Conservation (phyloP, 2,888 invertebrate species). For the Platycheirus albimanus region DNA sequence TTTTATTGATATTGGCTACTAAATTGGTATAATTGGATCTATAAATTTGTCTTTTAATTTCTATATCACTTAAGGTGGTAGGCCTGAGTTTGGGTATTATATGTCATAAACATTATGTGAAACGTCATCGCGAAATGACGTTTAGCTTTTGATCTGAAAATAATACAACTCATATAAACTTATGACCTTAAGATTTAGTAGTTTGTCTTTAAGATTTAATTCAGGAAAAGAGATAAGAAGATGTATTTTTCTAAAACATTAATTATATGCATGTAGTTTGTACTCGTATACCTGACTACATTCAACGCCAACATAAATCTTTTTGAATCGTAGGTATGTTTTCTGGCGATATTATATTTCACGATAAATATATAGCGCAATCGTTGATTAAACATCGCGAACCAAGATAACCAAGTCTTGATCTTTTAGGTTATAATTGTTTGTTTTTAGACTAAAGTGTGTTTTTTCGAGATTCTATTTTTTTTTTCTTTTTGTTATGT, state of each 20-base stretch:
- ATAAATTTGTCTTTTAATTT: slow-evolving; percentile 5
- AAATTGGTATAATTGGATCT: slow-evolving; percentile 8
- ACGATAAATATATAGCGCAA: slow-evolving; percentile 41
- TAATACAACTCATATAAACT: too few species aligned
- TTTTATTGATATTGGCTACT: slow-evolving; percentile 12
- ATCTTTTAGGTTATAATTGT: slow-evolving; percentile 72
- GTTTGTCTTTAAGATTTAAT: neutral
- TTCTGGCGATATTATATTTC: slow-evolving; percentile 34
- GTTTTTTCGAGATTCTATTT: slow-evolving; percentile 15
- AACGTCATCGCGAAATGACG: too few species aligned
- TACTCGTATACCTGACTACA: too few species aligned
- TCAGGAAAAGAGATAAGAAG: neutral
- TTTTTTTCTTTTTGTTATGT: slow-evolving; percentile 17
- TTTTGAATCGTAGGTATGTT: neutral
- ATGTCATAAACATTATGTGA: too few species aligned
- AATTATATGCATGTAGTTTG: too few species aligned
- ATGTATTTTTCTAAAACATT: too few species aligned
- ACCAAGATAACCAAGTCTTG: slow-evolving; percentile 50
- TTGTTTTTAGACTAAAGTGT: slow-evolving; percentile 51
- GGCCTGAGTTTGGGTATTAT: too few species aligned
- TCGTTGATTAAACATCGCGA: slow-evolving; percentile 61
- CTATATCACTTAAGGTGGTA: too few species aligned
- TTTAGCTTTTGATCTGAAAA: too few species aligned
- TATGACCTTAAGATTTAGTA: slow-evolving; percentile 2
- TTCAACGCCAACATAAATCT: neutral